These are phyloP conservation scores for Fragum fragum DNA, from an alignment of 2,888 invertebrate species.

Conservation along the genomic window DNA sequence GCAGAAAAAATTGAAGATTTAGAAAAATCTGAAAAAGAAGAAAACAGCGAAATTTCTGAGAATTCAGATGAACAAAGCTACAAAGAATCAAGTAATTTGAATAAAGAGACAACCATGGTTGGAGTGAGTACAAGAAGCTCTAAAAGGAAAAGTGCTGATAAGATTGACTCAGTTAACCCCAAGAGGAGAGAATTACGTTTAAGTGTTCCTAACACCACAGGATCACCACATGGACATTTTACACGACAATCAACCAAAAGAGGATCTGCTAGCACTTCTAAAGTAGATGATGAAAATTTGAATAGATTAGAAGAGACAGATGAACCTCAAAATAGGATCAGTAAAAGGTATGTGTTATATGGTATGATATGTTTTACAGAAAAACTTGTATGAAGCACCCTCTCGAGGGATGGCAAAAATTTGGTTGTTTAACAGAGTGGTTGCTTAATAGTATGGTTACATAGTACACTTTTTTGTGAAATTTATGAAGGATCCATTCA, in stretches of 20 bases:
- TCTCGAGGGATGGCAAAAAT: no score
- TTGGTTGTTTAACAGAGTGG: no score
- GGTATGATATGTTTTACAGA: no score
- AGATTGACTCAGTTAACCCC: not conserved
- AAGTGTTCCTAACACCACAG: not conserved
- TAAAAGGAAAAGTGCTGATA: slow-evolving; percentile 30
- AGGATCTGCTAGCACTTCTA: not conserved
- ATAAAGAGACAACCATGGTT: not conserved
- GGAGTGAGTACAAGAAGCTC: slow-evolving; percentile 26
- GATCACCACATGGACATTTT: not conserved
- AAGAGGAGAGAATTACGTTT: not conserved
- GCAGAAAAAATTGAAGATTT: not conserved
- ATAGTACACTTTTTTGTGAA: no score
- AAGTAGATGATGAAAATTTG: not conserved
- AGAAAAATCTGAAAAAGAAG: not conserved
- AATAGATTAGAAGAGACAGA: not conserved
- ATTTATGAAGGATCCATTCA: no score
- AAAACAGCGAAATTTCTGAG: not conserved
- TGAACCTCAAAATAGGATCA: not conserved
- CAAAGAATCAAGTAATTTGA: not conserved
- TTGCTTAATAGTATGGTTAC: no score
- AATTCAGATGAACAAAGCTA: not conserved
- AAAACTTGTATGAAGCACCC: no score
- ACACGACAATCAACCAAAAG: slow-evolving; percentile 6
- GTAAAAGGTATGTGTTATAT: not conserved